Evolutionary conservation across 2,888 invertebrate species (phyloP).

Genomic region (Linnaemya tessellans): DNA sequence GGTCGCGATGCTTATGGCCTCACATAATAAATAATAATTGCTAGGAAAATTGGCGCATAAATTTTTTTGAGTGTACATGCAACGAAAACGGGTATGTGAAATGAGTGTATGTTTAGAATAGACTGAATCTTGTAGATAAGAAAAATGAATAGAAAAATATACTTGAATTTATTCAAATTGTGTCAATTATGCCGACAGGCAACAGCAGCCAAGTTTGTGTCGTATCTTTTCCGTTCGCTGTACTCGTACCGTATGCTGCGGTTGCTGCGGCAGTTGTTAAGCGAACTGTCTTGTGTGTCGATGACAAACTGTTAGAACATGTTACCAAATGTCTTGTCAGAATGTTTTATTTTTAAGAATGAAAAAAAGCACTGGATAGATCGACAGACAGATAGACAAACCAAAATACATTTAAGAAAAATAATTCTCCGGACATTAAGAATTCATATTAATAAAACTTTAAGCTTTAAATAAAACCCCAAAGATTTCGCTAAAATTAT

Average conservation of each 20-base stretch:
- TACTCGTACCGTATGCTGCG: slow-evolving; percentile 3
- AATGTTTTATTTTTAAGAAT: slow-evolving; percentile 22
- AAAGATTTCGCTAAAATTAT: no score
- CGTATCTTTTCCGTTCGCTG: slow-evolving; percentile 39
- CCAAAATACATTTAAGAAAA: background rate
- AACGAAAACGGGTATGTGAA: slow-evolving; percentile 8
- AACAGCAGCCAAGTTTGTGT: slow-evolving; percentile 69
- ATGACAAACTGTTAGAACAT: slow-evolving; percentile 72
- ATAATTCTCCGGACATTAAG: background rate
- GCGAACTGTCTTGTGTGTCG: slow-evolving; percentile 64
- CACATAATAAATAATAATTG: no score
- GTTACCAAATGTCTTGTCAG: slow-evolving; percentile 69
- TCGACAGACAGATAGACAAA: background rate
- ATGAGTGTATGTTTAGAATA: slow-evolving; percentile 10
- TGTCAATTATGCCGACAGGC: slow-evolving; percentile 72
- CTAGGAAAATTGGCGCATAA: no score
- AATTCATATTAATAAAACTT: background rate
- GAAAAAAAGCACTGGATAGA: background rate
- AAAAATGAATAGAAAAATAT: slow-evolving; percentile 47
- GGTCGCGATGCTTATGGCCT: no score
- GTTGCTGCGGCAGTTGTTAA: slow-evolving; percentile 60
- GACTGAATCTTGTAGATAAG: slow-evolving; percentile 47
- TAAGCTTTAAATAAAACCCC: no score
- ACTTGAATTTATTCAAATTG: slow-evolving; percentile 71
- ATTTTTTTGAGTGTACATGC: background rate